Evolutionary conservation across 2,113 vertebrate genomes (phyloP).

Genomic region (Dissostichus mawsoni): DNA sequence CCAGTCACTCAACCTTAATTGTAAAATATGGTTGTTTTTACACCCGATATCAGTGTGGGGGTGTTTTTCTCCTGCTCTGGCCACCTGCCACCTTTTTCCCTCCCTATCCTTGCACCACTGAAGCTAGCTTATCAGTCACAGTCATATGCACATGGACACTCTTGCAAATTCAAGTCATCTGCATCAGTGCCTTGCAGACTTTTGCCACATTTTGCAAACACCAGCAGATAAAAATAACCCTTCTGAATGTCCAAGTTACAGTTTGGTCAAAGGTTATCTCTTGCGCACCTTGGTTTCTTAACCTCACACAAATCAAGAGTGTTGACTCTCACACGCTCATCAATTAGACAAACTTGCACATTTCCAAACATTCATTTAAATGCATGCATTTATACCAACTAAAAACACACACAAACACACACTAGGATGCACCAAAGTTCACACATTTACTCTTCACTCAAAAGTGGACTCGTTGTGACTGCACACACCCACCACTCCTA

Average conservation of each 20-base stretch:
- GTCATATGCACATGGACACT: constrained; percentile 1
- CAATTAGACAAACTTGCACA: not conserved
- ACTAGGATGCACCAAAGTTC: constrained; percentile 1
- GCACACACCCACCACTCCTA: constrained; percentile 17
- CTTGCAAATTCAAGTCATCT: not conserved
- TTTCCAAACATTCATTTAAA: constrained; percentile 17
- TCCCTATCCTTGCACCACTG: not conserved
- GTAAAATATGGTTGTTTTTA: not conserved
- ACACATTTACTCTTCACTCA: not conserved
- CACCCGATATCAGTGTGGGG: not conserved
- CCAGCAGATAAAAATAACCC: not conserved
- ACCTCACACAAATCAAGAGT: not conserved
- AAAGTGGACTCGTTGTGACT: not conserved
- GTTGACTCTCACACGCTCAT: not conserved
- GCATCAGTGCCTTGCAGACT: not conserved
- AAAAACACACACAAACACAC: not conserved
- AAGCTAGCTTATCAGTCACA: constrained; percentile 19
- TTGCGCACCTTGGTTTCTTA: not conserved
- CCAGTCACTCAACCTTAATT: constrained; percentile 18
- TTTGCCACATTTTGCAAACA: not conserved
- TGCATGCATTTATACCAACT: constrained; percentile 1
- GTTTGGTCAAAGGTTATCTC: not conserved
- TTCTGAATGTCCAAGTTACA: not conserved
- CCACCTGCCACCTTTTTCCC: not conserved
- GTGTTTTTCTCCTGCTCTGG: not conserved